Percentiles rank a stretch among this genome's conserved stretches.
Conservation (phyloP, 2,888 invertebrate genomes). For the Tenthredo notha region DNA sequence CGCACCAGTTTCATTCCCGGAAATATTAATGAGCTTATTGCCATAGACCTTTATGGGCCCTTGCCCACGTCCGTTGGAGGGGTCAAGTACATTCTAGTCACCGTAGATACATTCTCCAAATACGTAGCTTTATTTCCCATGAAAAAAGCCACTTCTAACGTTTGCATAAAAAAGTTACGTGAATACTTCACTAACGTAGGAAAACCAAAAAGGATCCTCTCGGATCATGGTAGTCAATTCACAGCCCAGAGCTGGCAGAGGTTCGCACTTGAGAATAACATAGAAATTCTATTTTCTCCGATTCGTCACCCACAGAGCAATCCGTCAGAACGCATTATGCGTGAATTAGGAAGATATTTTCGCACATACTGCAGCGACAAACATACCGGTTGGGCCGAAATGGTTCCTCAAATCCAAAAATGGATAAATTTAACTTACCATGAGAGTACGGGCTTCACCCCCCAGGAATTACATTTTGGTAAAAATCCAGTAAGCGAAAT, state of each 20-base stretch:
- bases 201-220: too few species aligned
- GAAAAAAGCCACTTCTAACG: too few species aligned
- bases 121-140: too few species aligned
- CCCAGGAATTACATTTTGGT: constrained; percentile 18
- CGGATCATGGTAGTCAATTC: constrained; percentile 59
- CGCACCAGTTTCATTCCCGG: too few species aligned
- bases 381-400: constrained; percentile 8
- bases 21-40: too few species aligned
- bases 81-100: too few species aligned
- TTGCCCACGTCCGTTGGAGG: too few species aligned
- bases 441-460: background rate
- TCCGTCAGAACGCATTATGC: constrained; percentile 47
- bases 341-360: constrained; percentile 53
- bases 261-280: background rate
- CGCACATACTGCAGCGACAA: constrained; percentile 14
- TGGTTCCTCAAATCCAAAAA: background rate
- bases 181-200: too few species aligned
- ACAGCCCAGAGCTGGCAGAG: background rate
- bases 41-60: too few species aligned
- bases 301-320: constrained; percentile 59
- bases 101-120: too few species aligned
- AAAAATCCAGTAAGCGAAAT: background rate
- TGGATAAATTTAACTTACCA: background rate
- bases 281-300: background rate
- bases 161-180: too few species aligned